Conservation (phyloP, 2,113 vertebrate genomes). For the Erinaceus europaeus region DNA sequence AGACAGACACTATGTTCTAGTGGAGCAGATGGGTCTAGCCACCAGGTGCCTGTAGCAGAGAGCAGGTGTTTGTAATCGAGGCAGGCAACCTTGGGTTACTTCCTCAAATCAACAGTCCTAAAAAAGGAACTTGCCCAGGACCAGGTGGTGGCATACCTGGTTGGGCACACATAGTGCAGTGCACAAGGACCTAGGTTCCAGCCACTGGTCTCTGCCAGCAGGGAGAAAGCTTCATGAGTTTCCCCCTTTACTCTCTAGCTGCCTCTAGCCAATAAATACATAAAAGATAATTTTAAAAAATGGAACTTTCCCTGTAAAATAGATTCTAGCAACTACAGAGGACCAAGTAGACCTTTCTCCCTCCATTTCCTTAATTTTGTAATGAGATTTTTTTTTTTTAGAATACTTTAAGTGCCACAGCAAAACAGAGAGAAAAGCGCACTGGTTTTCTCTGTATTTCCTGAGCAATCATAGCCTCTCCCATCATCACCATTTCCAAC, state of each 20-base stretch:
- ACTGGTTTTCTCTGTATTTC: not conserved
- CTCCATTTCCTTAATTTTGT: not conserved
- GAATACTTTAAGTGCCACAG: not conserved
- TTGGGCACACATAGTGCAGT: too few species aligned
- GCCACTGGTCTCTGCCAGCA: too few species aligned
- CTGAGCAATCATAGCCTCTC: too few species aligned
- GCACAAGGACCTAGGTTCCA: too few species aligned
- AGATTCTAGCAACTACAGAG: not conserved
- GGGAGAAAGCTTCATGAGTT: too few species aligned
- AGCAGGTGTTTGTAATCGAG: not conserved
- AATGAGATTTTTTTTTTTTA: not conserved
- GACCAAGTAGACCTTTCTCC: not conserved
- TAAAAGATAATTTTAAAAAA: too few species aligned
- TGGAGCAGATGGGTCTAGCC: not conserved
- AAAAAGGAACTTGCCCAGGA: too few species aligned
- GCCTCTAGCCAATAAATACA: too few species aligned
- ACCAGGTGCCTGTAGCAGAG: not conserved
- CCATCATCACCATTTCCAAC: not conserved
- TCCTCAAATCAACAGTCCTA: not conserved
- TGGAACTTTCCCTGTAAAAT: not conserved
- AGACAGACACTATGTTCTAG: rapidly evolving
- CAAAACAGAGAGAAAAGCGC: not conserved
- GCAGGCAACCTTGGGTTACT: not conserved
- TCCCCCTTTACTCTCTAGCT: too few species aligned
- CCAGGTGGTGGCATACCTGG: too few species aligned